A percentile compares a stretch with the other conserved stretches of the same genome.
These are phyloP conservation scores for Incurvaria masculella DNA, from an alignment of 2,888 invertebrate genomes.

Conservation along the genomic window DNA sequence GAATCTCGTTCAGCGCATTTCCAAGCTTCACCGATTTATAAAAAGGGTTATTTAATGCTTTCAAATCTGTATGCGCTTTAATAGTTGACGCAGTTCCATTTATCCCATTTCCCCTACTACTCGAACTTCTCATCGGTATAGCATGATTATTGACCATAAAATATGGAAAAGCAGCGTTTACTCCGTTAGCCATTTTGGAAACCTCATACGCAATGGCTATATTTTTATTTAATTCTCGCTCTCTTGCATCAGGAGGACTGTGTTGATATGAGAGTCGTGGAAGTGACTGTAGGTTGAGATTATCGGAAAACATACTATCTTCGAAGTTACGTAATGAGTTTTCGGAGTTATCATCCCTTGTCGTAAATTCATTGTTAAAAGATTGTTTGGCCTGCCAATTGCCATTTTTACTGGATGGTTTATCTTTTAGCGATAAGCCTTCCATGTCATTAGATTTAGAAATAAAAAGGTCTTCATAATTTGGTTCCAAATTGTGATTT, in stretches of 20 bases:
- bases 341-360: slow-evolving; percentile 28
- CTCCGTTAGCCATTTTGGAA: no score
- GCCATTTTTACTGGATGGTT: slow-evolving; percentile 11
- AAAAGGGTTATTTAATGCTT: slow-evolving; percentile 28
- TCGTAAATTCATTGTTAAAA: slow-evolving; percentile 35
- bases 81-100: no score
- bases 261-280: background rate
- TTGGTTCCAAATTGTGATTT: slow-evolving; percentile 11
- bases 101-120: no score
- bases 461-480: slow-evolving; percentile 3
- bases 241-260: background rate
- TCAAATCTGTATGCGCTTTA: no score
- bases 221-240: background rate
- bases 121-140: no score
- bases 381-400: slow-evolving; percentile 44
- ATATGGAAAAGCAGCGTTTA: no score
- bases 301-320: slow-evolving; percentile 16
- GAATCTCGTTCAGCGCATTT: slow-evolving; percentile 38
- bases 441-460: slow-evolving; percentile 27
- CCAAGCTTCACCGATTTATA: slow-evolving; percentile 40
- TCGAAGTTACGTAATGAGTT: slow-evolving; percentile 18
- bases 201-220: background rate
- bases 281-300: background rate
- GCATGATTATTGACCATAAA: no score
- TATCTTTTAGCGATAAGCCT: slow-evolving; percentile 24